These are phyloP conservation scores for Cerastoderma edule DNA, from an alignment of 2,888 invertebrate species.

Conservation along the genomic window DNA sequence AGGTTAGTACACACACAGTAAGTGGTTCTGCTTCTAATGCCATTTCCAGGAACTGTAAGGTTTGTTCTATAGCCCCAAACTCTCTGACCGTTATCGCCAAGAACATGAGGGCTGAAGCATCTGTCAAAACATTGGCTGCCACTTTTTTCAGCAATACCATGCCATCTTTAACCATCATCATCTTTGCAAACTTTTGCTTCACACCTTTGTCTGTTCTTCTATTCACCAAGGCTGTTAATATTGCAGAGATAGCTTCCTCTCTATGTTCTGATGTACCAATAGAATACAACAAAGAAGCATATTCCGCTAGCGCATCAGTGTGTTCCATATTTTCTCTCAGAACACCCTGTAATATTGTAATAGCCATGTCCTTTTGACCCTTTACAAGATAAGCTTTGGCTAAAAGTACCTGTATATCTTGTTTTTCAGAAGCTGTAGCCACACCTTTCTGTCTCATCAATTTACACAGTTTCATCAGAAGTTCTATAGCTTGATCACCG, in stretches of 20 bases:
- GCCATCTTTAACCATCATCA: conserved; percentile 52
- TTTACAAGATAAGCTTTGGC: conserved; percentile 63
- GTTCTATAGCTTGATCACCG: conserved; percentile 54
- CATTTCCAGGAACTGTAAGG: conserved; percentile 50
- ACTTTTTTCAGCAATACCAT: conserved; percentile 56
- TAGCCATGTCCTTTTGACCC: conserved; percentile 64
- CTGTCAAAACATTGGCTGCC: conserved; percentile 44
- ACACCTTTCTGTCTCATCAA: conserved; percentile 50
- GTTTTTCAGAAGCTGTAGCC: conserved; percentile 41
- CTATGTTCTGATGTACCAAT: conserved; percentile 55
- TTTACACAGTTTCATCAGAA: conserved; percentile 52
- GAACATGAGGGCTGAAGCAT: conserved; percentile 57
- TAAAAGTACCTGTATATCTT: conserved; percentile 60
- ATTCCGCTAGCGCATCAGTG: conserved; percentile 61
- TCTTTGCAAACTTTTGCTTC: conserved; percentile 58
- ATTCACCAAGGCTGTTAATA: conserved; percentile 55
- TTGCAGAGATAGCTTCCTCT: conserved; percentile 60
- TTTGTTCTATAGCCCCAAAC: conserved; percentile 57
- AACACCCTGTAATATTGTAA: conserved; percentile 63
- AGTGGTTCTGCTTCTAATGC: conserved; percentile 47
- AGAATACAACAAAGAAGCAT: conserved; percentile 55
- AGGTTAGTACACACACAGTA: conserved; percentile 52
- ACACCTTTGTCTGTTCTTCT: conserved; percentile 51
- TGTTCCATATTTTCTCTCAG: conserved; percentile 57
- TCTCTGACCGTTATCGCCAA: conserved; percentile 61